A percentile compares a stretch with the other conserved stretches of the same genome.
Evolutionary conservation across 2,797 vertebrate species (phyloP).

Genomic region (Pangasius krempfi): DNA sequence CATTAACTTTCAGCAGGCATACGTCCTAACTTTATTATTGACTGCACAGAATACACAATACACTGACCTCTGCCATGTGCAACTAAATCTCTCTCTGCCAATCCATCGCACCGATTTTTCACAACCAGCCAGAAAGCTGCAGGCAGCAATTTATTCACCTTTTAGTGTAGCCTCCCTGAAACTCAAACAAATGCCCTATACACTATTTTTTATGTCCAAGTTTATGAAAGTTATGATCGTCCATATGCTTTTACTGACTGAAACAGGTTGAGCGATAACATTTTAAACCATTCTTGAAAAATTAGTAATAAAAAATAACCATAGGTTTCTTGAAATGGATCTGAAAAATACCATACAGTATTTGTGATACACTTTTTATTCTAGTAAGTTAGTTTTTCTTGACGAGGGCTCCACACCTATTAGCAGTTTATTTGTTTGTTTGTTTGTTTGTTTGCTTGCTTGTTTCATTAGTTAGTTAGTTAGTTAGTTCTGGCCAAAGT

Average conservation of each 20-base stretch:
- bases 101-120: slow-evolving; percentile 93
- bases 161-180: slow-evolving; percentile 64
- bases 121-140: slow-evolving; percentile 81
- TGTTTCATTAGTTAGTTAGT: background rate
- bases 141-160: slow-evolving; percentile 80
- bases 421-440: background rate
- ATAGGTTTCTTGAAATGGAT: background rate
- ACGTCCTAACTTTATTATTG: slow-evolving; percentile 99
- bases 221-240: background rate
- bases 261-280: background rate
- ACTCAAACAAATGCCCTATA: slow-evolving; percentile 23
- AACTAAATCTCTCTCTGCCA: slow-evolving; percentile 95
- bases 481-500: background rate
- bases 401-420: background rate
- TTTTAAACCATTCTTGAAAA: background rate
- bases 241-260: background rate
- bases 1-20: slow-evolving; percentile 96
- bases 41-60: slow-evolving; percentile 99
- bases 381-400: background rate
- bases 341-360: background rate
- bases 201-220: slow-evolving; percentile 11
- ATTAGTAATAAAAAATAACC: background rate
- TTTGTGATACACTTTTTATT: background rate
- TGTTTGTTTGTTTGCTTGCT: background rate
- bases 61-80: slow-evolving; percentile 95